These are phyloP conservation scores for Pocillopora grandis DNA, from an alignment of 92 coral and sea anemone species.

Conservation along the genomic window DNA sequence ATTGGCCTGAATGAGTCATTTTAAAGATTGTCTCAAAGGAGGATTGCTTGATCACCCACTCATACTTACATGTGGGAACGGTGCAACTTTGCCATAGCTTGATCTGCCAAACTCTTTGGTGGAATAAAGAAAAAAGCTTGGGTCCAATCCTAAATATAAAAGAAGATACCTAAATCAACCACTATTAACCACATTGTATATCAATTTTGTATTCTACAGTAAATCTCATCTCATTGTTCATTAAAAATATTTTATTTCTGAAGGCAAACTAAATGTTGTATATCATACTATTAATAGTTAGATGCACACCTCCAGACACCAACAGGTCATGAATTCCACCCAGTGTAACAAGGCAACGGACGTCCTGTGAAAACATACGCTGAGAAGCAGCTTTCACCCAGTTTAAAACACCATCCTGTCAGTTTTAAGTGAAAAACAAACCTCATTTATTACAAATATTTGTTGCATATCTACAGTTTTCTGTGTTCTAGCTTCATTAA, in stretches of 20 bases:
- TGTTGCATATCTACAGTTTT: no score
- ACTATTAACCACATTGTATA: not conserved
- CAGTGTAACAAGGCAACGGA: conserved; percentile 32
- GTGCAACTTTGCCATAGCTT: conserved; percentile 57
- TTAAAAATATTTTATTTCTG: not conserved
- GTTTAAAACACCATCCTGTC: conserved; percentile 35
- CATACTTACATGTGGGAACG: conserved; percentile 86
- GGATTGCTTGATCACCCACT: not conserved
- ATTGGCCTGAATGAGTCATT: no score
- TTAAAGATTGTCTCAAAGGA: not conserved
- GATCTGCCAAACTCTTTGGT: conserved; percentile 64
- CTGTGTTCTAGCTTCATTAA: no score
- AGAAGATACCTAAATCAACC: not conserved
- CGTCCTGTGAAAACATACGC: conserved; percentile 45
- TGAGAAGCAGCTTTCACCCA: conserved; percentile 41
- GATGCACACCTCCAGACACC: conserved; percentile 38
- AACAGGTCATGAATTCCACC: conserved; percentile 12
- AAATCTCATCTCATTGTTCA: no score
- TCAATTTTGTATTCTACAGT: no score
- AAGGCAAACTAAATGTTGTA: not conserved
- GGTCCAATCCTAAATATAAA: conserved; percentile 78
- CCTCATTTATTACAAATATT: no score
- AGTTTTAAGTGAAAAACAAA: not conserved
- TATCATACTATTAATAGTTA: no score
- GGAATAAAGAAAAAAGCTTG: conserved; percentile 61